Conservation (phyloP, 1,140 invertebrate genomes). For the Diachasmimorpha longicaudata region DNA sequence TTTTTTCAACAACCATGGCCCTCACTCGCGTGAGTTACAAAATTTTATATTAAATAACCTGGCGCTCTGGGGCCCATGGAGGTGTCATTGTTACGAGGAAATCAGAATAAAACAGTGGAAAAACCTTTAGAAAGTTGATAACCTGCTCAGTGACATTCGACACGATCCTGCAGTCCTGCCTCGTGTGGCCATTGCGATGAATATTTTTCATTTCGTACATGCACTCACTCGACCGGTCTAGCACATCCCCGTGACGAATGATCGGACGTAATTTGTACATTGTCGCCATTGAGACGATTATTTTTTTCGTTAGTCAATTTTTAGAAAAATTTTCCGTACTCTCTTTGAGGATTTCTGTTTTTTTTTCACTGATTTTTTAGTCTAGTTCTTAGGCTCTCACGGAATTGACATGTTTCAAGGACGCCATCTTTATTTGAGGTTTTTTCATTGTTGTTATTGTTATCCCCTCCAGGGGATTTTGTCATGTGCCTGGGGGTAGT, state of each 20-base stretch:
- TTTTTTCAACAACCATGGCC: constrained; percentile 6
- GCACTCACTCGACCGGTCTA: constrained; percentile 60
- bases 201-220: constrained; percentile 73
- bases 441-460: no score
- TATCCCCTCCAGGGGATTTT: no score
- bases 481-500: no score
- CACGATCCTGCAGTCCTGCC: constrained; percentile 54
- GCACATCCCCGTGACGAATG: constrained; percentile 56
- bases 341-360: background rate
- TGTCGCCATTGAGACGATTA: constrained; percentile 36
- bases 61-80: background rate
- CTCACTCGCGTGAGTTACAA: constrained; percentile 12
- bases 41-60: background rate
- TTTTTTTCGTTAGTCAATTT: background rate
- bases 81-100: constrained; percentile 23
- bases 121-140: constrained; percentile 74
- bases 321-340: background rate
- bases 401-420: no score
- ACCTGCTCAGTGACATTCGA: constrained; percentile 71
- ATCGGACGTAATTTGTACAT: constrained; percentile 68
- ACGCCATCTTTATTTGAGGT: no score
- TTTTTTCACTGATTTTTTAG: background rate
- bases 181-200: constrained; percentile 54
- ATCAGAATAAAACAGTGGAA: constrained; percentile 49
- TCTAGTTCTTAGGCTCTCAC: no score